These are phyloP conservation scores for cattle (Bos taurus) DNA, from an alignment of 2,113 vertebrate genomes.

Conservation along the genomic window DNA sequence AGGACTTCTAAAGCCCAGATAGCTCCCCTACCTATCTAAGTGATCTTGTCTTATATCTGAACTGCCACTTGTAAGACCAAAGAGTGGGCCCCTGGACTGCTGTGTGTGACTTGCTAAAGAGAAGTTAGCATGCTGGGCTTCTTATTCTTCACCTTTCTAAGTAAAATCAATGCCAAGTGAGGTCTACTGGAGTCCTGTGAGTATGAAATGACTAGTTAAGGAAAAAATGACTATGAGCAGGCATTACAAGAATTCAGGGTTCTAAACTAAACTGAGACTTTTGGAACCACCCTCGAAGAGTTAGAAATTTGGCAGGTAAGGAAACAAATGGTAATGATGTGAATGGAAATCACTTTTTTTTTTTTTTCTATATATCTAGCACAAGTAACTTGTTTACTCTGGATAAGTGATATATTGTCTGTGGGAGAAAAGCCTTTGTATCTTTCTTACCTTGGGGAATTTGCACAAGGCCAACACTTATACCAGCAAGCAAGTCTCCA, in stretches of 20 bases:
- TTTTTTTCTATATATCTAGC: neutral
- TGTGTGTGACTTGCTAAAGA: neutral
- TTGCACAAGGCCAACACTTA: conserved; percentile 74
- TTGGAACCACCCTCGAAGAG: neutral
- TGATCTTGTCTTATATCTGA: neutral
- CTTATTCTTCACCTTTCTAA: neutral
- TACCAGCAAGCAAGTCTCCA: conserved; percentile 74
- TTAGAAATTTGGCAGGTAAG: neutral
- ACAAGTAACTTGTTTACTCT: neutral
- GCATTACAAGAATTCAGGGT: neutral
- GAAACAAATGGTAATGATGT: neutral
- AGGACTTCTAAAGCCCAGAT: neutral
- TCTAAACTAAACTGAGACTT: neutral
- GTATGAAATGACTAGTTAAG: neutral
- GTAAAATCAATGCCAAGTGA: neutral
- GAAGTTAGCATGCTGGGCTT: neutral
- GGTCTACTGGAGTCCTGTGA: neutral
- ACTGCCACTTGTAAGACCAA: neutral
- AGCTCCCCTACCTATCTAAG: neutral
- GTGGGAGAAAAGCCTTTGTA: neutral
- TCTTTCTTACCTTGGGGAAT: conserved; percentile 74
- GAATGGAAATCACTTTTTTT: neutral
- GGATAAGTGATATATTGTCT: neutral
- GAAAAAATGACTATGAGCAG: neutral
- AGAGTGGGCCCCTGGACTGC: neutral